phyloP scores from a whole-genome alignment of 2,888 invertebrate genomes.

The Noctua fimbriata region DNA sequence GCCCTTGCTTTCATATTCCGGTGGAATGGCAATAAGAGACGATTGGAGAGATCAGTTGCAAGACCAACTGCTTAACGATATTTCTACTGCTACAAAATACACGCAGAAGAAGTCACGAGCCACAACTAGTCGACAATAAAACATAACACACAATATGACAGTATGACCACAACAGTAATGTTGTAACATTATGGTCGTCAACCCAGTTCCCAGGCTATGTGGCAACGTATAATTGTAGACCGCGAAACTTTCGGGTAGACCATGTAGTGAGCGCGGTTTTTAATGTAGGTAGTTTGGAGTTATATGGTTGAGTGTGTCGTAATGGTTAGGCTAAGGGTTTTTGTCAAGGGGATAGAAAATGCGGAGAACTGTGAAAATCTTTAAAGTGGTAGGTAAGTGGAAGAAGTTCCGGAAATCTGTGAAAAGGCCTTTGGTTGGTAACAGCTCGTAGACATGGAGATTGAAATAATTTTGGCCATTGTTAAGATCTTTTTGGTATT shows the following conservation, averaged over 20 bases:
- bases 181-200: slow-evolving; percentile 38
- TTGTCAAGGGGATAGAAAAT: neutral
- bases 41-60: neutral
- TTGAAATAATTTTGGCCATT: neutral
- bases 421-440: neutral
- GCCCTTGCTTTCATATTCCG: neutral
- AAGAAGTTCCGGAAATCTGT: neutral
- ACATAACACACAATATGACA: slow-evolving; percentile 15
- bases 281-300: slow-evolving; percentile 37
- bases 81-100: neutral
- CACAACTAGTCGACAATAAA: slow-evolving; percentile 22
- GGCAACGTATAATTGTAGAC: slow-evolving; percentile 54
- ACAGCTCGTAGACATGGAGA: neutral
- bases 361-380: neutral
- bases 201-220: slow-evolving; percentile 62
- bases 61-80: neutral
- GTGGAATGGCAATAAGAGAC: neutral
- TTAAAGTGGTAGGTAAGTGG: neutral
- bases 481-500: neutral
- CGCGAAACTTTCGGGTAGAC: slow-evolving; percentile 48
- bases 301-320: slow-evolving; percentile 6
- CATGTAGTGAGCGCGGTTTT: slow-evolving; percentile 20
- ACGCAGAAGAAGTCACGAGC: neutral
- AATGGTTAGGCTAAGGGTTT: neutral
- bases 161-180: slow-evolving; percentile 51